Evolutionary conservation across 1,140 invertebrate genomes (phyloP).

Genomic region (Drosophila littoralis): DNA sequence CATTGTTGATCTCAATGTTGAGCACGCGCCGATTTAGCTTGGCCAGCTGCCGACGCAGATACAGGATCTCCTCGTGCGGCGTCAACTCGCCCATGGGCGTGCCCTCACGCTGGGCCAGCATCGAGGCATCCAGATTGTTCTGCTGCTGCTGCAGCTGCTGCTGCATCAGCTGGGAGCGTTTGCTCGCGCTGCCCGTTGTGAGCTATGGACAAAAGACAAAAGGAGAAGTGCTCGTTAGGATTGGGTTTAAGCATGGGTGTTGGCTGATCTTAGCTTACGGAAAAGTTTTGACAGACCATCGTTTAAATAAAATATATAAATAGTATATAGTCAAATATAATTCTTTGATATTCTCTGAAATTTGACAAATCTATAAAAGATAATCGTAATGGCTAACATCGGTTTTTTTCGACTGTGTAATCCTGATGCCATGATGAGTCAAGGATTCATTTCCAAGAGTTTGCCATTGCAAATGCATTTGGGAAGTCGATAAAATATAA

Average conservation of each 20-base stretch:
- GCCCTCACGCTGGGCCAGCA: conserved; percentile 86
- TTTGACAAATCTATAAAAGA: conserved; percentile 14
- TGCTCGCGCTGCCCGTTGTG: conserved; percentile 78
- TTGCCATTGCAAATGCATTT: no score
- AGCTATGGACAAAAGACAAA: conserved; percentile 39
- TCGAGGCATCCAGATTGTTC: conserved; percentile 69
- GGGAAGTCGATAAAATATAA: no score
- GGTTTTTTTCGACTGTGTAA: no score
- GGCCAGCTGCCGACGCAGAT: conserved; percentile 92
- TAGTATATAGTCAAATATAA: background rate
- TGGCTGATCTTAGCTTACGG: conserved; percentile 12
- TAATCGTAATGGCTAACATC: background rate
- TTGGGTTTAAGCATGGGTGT: background rate
- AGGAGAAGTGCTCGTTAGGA: background rate
- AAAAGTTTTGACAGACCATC: conserved; percentile 48
- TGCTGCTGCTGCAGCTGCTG: conserved; percentile 49
- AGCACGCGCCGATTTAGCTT: conserved; percentile 94
- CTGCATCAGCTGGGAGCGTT: conserved; percentile 64
- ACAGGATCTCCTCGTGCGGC: conserved; percentile 91
- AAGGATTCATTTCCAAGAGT: no score
- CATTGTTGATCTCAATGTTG: conserved; percentile 92
- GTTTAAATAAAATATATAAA: conserved; percentile 7
- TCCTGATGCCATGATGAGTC: no score
- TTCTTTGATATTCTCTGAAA: background rate
- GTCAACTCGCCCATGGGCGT: conserved; percentile 89